phyloP scores from a whole-genome alignment of 64 coral and sea anemone genomes.

The Actinia equina region DNA sequence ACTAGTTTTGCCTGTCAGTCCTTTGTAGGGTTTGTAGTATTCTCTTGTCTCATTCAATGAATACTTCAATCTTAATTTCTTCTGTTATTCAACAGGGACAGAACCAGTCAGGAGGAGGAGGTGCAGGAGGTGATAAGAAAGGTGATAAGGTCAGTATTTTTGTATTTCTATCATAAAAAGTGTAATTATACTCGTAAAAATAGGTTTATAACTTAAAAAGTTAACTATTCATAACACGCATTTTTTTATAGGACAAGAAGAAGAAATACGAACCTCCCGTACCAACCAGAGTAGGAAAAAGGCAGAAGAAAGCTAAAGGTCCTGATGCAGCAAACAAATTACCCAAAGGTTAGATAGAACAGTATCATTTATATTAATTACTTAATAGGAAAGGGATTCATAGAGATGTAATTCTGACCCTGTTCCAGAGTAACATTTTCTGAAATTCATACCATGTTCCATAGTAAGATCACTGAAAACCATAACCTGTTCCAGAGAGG shows the following conservation, averaged over 20 bases:
- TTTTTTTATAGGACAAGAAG: slow-evolving; percentile 74
- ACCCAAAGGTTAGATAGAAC: slow-evolving; percentile 62
- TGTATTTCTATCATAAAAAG: not conserved
- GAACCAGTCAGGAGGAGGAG: slow-evolving; percentile 84
- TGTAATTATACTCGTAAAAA: not conserved
- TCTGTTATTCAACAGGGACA: slow-evolving; percentile 59
- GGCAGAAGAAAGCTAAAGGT: slow-evolving; percentile 95
- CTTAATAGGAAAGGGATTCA: too few species aligned
- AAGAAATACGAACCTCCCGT: slow-evolving; percentile 99
- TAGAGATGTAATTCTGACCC: too few species aligned
- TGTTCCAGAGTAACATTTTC: too few species aligned
- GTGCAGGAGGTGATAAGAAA: slow-evolving; percentile 85
- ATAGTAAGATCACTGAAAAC: too few species aligned
- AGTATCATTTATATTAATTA: too few species aligned
- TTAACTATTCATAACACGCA: not conserved
- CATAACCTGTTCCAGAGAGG: too few species aligned
- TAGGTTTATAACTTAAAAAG: too few species aligned
- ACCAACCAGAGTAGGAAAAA: slow-evolving; percentile 92
- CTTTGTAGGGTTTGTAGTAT: not conserved
- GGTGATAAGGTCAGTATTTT: slow-evolving; percentile 68
- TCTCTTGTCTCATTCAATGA: not conserved
- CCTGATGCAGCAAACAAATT: slow-evolving; percentile 96
- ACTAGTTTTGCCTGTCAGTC: not conserved
- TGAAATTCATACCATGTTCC: too few species aligned
- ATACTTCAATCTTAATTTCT: not conserved